Conservation (phyloP, 2,797 vertebrate species). For the Pterois miles region DNA sequence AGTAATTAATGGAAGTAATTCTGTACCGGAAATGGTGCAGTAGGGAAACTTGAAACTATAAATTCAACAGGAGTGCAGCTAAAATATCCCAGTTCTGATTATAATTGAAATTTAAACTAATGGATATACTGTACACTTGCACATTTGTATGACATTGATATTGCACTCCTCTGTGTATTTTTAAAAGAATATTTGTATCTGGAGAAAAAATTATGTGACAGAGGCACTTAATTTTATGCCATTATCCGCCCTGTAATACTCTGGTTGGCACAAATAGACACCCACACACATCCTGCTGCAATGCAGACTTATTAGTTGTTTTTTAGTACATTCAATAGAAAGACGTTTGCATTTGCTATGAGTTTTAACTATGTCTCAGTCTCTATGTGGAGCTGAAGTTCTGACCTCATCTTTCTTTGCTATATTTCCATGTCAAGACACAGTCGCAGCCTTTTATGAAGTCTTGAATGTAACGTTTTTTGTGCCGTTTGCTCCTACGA, state of each 20-base stretch:
- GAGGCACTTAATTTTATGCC: background rate
- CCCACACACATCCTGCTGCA: background rate
- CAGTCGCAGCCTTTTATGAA: conserved; percentile 39
- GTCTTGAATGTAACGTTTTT: conserved; percentile 60
- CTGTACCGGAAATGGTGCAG: conserved; percentile 1
- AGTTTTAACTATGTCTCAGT: background rate
- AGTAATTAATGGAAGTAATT: conserved; percentile 15
- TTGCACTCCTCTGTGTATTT: conserved; percentile 9
- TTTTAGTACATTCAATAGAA: background rate
- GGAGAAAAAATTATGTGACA: background rate
- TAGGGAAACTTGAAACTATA: conserved; percentile 29
- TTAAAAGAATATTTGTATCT: background rate
- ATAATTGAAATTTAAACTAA: conserved; percentile 5
- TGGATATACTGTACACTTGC: background rate
- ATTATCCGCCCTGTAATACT: background rate
- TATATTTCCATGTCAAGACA: conserved; percentile 1
- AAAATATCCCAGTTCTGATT: conserved; percentile 3
- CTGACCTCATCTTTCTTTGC: conserved; percentile 48
- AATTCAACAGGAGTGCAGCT: conserved; percentile 14
- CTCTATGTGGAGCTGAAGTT: conserved; percentile 11
- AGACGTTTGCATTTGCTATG: background rate
- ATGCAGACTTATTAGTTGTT: conserved; percentile 6
- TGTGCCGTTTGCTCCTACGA: conserved; percentile 20
- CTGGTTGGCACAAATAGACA: background rate
- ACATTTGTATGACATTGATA: conserved; percentile 20